phyloP scores from a whole-genome alignment of 2,113 vertebrate genomes.

The Acanthisitta chloris region DNA sequence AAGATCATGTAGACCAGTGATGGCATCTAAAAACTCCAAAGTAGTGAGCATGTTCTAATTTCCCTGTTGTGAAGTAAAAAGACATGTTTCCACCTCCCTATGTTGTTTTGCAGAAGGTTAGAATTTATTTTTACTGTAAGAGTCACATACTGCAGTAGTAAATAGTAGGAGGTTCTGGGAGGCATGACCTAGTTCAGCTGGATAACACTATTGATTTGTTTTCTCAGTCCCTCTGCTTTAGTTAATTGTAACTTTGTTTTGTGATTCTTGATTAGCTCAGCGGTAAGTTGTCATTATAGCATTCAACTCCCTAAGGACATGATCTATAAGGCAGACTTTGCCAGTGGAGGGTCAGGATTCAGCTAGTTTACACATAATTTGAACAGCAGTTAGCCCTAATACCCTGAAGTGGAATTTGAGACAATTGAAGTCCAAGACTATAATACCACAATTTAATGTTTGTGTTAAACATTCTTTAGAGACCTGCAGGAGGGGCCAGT shows the following conservation, averaged over 20 bases:
- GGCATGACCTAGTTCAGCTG: conserved; percentile 1
- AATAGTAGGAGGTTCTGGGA: background rate
- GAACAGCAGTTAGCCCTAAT: conserved; percentile 36
- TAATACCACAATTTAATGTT: background rate
- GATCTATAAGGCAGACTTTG: conserved; percentile 8
- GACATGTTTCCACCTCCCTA: background rate
- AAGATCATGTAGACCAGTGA: background rate
- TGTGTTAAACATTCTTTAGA: background rate
- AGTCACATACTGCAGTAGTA: background rate
- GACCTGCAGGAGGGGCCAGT: background rate
- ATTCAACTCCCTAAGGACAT: background rate
- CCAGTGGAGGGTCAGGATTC: background rate
- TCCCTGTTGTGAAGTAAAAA: background rate
- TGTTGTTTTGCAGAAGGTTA: background rate
- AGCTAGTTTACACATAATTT: conserved; percentile 13
- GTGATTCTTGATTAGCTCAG: conserved; percentile 27
- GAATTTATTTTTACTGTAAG: background rate
- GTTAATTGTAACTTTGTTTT: conserved; percentile 23
- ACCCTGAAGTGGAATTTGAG: conserved; percentile 17
- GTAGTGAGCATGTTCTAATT: background rate
- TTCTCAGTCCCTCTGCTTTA: background rate
- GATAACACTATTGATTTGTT: background rate
- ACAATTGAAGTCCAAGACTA: background rate
- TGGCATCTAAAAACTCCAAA: background rate
- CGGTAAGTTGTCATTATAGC: conserved; percentile 13